Conservation (phyloP, 2,113 vertebrate genomes). For the Chaenocephalus aceratus region DNA sequence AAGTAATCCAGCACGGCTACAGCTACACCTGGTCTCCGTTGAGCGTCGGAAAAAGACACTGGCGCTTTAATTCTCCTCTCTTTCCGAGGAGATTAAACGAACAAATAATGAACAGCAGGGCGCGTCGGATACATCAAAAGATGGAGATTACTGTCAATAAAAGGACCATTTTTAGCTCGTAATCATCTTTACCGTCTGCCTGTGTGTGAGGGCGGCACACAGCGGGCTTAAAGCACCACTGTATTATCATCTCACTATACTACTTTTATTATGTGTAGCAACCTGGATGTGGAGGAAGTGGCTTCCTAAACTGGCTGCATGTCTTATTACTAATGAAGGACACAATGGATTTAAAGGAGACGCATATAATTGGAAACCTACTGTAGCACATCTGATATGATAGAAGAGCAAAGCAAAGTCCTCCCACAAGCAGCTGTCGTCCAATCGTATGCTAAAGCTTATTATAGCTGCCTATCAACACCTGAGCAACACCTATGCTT, state of each 20-base stretch:
- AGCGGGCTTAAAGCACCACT: background rate
- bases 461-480: too few species aligned
- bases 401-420: background rate
- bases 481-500: background rate
- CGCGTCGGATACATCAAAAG: constrained; percentile 8
- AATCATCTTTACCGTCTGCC: constrained; percentile 21
- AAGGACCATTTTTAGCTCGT: constrained; percentile 16
- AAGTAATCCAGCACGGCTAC: background rate
- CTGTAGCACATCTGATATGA: background rate
- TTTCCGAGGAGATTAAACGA: constrained; percentile 18
- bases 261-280: background rate
- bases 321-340: background rate
- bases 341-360: too few species aligned
- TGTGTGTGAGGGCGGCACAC: background rate
- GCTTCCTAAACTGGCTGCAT: background rate
- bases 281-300: too few species aligned
- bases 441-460: background rate
- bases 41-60: background rate
- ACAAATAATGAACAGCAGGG: constrained; percentile 42
- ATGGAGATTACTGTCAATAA: constrained; percentile 28
- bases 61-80: constrained; percentile 15
- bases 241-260: background rate
- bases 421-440: background rate
- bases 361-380: background rate
- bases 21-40: constrained; percentile 5